Base-by-base conservation (phyloP, 2,797 vertebrate genomes). In the Chloroceryle inda region DNA sequence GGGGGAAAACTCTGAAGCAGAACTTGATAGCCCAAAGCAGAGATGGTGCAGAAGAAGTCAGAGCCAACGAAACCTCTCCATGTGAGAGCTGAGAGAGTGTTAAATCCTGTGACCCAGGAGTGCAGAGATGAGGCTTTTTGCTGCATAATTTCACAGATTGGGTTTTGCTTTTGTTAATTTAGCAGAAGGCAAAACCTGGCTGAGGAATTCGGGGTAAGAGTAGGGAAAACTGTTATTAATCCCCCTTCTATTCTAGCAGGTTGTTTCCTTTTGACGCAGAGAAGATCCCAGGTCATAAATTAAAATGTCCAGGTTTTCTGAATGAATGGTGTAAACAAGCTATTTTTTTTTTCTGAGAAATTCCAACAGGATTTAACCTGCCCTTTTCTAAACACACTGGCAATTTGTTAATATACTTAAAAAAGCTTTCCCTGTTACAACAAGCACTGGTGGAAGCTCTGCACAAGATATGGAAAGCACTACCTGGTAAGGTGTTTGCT, bases 201-300 rank as follows among this genome's bases (percentile, higher is more conserved):
- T 42, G 62, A 83, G 63, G 27, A 40, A 23, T n/a, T 59, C 3
- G 5, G 26, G 38, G 45, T 50, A 75, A 44, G 53, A 31, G 23
- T 3, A 53, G 40, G 40, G 37, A 66, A 74, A 78, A 3, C 24
- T 23, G 14, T 17, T 12, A 1, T n/a, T 35, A n/a, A 53, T 68
- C 66, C 67, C 3, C 0, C 33, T 15, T 75, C 64, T 22, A 6
- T 17, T 53, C 56, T 56, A 23, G 26, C 5, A 3, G 0, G 21
- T 11, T 21, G 29, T 12, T 78, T 37, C 52, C 31, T 29, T 49
- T 47, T 62, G 47, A 82, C 17, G 29, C 19, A 38, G 23, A n/a
- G n/a, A 45, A 42, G 55, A 55, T 73, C 35, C 37, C 44, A 29
- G 58, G 29, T 61, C 47, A 37, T 42, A 79, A 62, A 79, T 72